A percentile compares a stretch with the other conserved stretches of the same genome.
Evolutionary conservation across 2,113 vertebrate species (phyloP).

Genomic region (Galemys pyrenaicus): DNA sequence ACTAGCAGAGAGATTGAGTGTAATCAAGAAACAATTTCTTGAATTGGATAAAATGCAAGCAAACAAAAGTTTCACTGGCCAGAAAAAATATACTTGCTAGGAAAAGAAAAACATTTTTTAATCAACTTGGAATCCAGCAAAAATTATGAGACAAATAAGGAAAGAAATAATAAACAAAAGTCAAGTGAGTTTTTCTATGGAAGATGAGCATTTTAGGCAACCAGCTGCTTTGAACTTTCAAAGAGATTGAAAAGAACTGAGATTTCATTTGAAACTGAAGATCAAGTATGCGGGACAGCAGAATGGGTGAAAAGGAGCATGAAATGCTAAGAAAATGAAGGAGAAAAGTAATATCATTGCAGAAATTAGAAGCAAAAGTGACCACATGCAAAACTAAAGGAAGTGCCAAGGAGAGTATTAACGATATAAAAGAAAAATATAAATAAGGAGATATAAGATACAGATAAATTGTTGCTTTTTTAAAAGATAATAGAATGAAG

Average conservation of each 20-base stretch:
- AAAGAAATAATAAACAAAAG: neutral
- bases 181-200: neutral
- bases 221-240: neutral
- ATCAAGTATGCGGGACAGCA: neutral
- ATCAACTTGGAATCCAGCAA: neutral
- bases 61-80: conserved; percentile 6
- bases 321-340: neutral
- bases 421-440: neutral
- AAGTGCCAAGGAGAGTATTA: neutral
- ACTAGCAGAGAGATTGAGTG: neutral
- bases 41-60: neutral
- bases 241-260: neutral
- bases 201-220: neutral
- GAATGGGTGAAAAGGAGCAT: neutral
- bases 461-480: neutral
- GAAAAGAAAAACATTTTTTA: neutral
- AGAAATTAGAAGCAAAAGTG: conserved; percentile 11
- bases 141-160: neutral
- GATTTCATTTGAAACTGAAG: neutral
- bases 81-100: neutral
- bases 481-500: neutral
- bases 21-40: neutral
- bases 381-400: neutral
- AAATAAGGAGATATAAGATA: neutral
- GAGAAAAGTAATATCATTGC: neutral